Percentiles rank a stretch among this genome's conserved stretches.
Evolutionary conservation across 2,888 invertebrate genomes (phyloP).

Genomic region (Malacosoma neustria): DNA sequence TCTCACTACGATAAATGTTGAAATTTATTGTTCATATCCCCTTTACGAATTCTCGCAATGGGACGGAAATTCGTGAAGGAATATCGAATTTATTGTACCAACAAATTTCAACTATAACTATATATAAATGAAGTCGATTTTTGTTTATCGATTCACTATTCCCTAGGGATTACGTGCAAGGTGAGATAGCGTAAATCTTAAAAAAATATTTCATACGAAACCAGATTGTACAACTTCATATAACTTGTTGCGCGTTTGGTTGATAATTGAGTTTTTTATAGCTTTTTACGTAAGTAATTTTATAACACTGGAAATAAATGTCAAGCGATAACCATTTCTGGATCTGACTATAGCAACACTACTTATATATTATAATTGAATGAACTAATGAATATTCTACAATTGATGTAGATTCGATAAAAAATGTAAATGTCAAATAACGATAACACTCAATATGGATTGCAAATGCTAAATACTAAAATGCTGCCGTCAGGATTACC

Average conservation of each 20-base stretch:
- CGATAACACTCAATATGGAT: too few relatives aligned
- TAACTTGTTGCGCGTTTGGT: not conserved
- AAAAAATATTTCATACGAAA: not conserved
- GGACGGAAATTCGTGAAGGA: not conserved
- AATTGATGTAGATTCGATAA: too few relatives aligned
- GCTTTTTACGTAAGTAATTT: too few relatives aligned
- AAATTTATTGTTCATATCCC: not conserved
- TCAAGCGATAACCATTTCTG: too few relatives aligned
- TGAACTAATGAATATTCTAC: too few relatives aligned
- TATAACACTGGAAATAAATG: too few relatives aligned
- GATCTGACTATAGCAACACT: too few relatives aligned
- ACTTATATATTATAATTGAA: too few relatives aligned
- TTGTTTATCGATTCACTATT: not conserved
- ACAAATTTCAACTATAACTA: not conserved
- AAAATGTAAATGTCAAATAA: too few relatives aligned
- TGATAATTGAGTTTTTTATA: too few relatives aligned
- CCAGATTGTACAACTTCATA: not conserved
- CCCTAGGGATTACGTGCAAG: not conserved
- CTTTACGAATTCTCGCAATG: not conserved
- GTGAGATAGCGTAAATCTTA: not conserved
- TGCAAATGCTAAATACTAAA: too few relatives aligned
- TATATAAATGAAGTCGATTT: not conserved
- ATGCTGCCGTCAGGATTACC: too few relatives aligned
- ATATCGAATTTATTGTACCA: not conserved
- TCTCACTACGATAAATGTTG: not conserved